Base-by-base conservation (phyloP, 2,888 invertebrate genomes). In the Rosalia funebris region DNA sequence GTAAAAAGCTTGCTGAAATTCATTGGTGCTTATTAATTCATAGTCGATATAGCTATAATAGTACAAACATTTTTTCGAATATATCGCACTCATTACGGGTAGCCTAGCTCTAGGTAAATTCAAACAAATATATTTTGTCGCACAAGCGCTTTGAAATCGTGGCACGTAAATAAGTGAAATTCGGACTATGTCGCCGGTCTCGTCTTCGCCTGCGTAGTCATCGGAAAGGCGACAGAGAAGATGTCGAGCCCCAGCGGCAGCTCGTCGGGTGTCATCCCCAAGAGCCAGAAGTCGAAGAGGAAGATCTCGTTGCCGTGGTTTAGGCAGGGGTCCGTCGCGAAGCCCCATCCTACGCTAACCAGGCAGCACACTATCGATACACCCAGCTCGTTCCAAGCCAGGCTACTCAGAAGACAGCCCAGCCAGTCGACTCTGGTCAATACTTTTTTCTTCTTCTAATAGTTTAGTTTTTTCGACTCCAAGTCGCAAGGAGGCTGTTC, bases 291-390 rank as follows among this genome's bases (percentile, higher is more conserved):
- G 79, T 88, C 89, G 71, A 88, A 91, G 64, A 87, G 94, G 76
- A 95, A 94, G 83, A 94, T 94, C 74, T 94, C 93, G 56, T 83
- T 94, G 78, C 94, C 94, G 69, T 95, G 94, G 94, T 93, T 94
- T 82, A 86, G 93, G 53, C 93, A 93, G 82, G 89, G 88, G 74
- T 92, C 92, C 62, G 88, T 91, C 71, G 86, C 88, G 75, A 85
- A 87, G 73, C 86, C 88, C 53, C 92, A 91, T 82, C 89, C 90
- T 64, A 86, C 87, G 57, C 87, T 94, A 57, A 87, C 92, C 62
- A 87, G 94, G 56, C 94, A 94, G 81, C 93, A 94, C 81, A 94
- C 94, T 82, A 93, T 95, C 83, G 94, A 94, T 83, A 92, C 93
- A 69, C 93, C 93, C 76, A 88, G 92, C 81, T 91, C 92, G 63